Percentiles rank a stretch among this genome's conserved stretches.
phyloP scores from a whole-genome alignment of 2,888 invertebrate species.

The Meghimatium bilineatum region DNA sequence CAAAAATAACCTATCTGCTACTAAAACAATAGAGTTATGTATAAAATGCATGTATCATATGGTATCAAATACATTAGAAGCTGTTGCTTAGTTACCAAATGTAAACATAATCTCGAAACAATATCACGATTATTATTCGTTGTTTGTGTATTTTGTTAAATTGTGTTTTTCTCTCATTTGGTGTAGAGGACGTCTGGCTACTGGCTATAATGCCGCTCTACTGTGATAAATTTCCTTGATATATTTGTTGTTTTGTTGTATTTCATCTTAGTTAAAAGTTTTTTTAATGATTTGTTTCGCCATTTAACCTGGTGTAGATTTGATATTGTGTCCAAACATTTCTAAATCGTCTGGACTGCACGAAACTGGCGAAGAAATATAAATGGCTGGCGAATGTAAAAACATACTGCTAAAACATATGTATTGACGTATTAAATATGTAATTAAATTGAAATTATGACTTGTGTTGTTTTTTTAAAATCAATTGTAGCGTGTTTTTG shows the following conservation, averaged over 20 bases:
- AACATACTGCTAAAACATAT: background rate
- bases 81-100: background rate
- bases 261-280: background rate
- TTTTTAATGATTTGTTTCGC: background rate
- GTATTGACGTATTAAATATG: constrained; percentile 19
- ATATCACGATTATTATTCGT: background rate
- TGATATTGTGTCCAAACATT: background rate
- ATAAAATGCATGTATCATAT: too few species aligned
- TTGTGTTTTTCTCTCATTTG: background rate
- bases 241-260: background rate
- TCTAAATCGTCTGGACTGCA: background rate
- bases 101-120: background rate
- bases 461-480: background rate
- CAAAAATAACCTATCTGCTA: too few species aligned
- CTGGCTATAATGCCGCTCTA: background rate
- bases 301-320: background rate
- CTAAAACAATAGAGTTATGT: too few species aligned
- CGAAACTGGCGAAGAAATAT: background rate
- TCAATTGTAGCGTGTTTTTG: too few species aligned
- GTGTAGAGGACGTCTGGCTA: background rate
- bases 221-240: background rate
- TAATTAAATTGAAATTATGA: background rate
- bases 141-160: background rate
- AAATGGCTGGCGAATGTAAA: constrained; percentile 3
- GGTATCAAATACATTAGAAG: too few species aligned